phyloP scores from a whole-genome alignment of 2,888 invertebrate species.

The Erannis defoliaria region DNA sequence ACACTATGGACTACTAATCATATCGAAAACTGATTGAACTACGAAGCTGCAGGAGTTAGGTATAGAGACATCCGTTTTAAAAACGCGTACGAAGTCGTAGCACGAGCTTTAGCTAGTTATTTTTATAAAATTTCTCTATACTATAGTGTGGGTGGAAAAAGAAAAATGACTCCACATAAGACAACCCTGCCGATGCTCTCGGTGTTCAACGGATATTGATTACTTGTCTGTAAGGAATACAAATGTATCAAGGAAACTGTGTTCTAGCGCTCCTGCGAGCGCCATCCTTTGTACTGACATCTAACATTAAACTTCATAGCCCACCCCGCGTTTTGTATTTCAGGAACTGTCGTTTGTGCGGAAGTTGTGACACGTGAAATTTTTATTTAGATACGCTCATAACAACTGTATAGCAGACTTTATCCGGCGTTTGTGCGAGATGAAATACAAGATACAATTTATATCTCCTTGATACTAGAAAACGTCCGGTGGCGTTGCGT shows the following conservation, averaged over 20 bases:
- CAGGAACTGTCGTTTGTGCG: constrained; percentile 42
- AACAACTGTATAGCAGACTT: constrained; percentile 31
- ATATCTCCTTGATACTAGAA: constrained; percentile 52
- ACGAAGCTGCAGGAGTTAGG: too few relatives aligned
- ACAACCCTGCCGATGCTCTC: constrained; percentile 70
- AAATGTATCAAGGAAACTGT: constrained; percentile 81
- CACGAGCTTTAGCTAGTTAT: background rate
- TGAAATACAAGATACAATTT: constrained; percentile 49
- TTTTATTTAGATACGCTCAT: constrained; percentile 40
- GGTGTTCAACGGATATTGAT: constrained; percentile 80
- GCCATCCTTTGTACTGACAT: constrained; percentile 76
- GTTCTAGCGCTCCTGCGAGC: constrained; percentile 64
- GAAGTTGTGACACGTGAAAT: constrained; percentile 37
- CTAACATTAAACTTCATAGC: constrained; percentile 79
- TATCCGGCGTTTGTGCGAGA: constrained; percentile 22
- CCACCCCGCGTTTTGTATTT: constrained; percentile 55
- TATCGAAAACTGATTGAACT: too few relatives aligned
- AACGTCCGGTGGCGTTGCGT: constrained; percentile 48
- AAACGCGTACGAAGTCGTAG: too few relatives aligned
- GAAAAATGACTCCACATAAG: constrained; percentile 67
- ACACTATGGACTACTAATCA: too few relatives aligned
- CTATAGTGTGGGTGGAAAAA: constrained; percentile 44
- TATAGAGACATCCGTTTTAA: too few relatives aligned
- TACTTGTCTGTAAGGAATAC: constrained; percentile 84
- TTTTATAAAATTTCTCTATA: constrained; percentile 5